Conservation (phyloP, 2,113 vertebrate genomes). For the Ochotona princeps region DNA sequence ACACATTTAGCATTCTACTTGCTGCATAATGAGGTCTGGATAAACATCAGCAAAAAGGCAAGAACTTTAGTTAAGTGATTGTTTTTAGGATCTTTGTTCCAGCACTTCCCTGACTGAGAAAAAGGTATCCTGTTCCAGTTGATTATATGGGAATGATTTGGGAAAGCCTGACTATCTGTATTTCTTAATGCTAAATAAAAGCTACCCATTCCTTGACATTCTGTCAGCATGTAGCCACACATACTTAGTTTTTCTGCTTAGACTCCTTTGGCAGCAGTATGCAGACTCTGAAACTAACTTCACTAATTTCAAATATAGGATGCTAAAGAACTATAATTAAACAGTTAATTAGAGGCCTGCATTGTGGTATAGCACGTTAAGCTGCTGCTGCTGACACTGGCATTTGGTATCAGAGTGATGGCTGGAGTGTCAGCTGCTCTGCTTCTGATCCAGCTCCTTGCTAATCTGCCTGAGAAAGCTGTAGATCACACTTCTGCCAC, state of each 20-base stretch:
- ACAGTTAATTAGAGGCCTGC: too few species aligned
- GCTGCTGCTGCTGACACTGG: too few species aligned
- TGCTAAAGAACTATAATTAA: slow-evolving; percentile 23
- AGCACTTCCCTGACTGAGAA: not conserved
- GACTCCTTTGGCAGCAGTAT: not conserved
- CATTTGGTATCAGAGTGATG: too few species aligned
- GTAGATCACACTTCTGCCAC: too few species aligned
- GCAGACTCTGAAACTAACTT: not conserved
- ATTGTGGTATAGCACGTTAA: too few species aligned
- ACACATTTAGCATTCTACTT: not conserved
- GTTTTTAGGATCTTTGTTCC: not conserved
- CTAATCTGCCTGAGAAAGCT: too few species aligned
- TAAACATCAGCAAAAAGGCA: not conserved
- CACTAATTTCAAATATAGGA: not conserved
- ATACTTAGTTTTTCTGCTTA: not conserved
- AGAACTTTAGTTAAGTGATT: not conserved
- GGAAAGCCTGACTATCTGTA: not conserved
- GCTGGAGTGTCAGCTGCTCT: too few species aligned
- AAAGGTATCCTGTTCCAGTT: not conserved
- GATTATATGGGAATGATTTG: not conserved
- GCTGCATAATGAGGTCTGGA: not conserved
- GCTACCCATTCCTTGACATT: not conserved
- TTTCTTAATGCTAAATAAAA: slow-evolving; percentile 46
- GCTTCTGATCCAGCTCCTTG: too few species aligned
- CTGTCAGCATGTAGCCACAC: not conserved